These are phyloP conservation scores for Pimephales promelas DNA, from an alignment of 2,113 vertebrate species.

Conservation along the genomic window DNA sequence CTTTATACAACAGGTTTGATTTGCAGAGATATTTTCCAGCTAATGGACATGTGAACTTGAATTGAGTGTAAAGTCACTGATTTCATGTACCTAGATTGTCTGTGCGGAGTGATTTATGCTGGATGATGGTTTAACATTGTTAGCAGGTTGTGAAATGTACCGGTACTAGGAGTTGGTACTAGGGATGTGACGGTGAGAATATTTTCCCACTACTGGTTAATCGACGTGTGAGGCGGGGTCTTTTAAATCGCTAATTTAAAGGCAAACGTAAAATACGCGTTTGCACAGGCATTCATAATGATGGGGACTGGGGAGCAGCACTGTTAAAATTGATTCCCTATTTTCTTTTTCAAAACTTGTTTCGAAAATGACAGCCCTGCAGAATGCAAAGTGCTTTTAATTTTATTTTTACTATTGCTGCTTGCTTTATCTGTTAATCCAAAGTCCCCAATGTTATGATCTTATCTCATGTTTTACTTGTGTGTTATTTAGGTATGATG, in stretches of 20 bases:
- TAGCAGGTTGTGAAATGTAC: neutral
- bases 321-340: no score
- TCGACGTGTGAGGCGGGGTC: no score
- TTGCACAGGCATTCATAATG: no score
- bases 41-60: neutral
- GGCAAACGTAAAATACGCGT: no score
- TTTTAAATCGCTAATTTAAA: no score
- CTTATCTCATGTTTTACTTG: conserved; percentile 28
- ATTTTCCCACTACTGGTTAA: no score
- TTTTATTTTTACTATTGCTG: neutral
- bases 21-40: neutral
- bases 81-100: neutral
- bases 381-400: neutral
- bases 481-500: neutral
- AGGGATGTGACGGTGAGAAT: no score
- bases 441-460: conserved; percentile 15
- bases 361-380: neutral
- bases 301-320: no score
- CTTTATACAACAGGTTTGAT: neutral
- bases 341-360: no score
- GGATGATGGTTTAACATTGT: neutral
- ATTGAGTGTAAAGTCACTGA: neutral
- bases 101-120: neutral
- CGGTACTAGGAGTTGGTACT: no score
- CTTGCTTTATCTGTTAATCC: neutral